Base-by-base conservation (phyloP, 1,140 invertebrate species). In the Pachypeltis micranthus region DNA sequence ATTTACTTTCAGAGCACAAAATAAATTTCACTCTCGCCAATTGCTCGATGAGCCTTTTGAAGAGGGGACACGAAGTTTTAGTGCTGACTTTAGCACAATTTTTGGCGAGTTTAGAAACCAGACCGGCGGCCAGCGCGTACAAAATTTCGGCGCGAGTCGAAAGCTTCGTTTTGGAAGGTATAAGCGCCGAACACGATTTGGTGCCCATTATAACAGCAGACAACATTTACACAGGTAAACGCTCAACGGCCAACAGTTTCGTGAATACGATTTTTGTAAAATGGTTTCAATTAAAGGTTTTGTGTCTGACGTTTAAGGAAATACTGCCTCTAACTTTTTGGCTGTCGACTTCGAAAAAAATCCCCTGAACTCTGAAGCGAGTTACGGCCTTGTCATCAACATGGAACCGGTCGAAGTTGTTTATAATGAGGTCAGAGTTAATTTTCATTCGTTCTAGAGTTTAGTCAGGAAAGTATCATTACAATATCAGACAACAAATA, bases 401-500 rank as follows among this genome's bases (percentile, higher is more conserved):
- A 72, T 90, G 65, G 86, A 90, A 72, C 82, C 87, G 21, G 76
- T 90, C 3, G 90, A 92, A 78, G 74, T 89, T 19, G 79, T 85
- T 44, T 91, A 91, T 76, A 81, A 90, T 73, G 83, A 88, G 79
- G 88, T 90, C n/a, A n/a, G n/a, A n/a, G n/a, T n/a, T n/a, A n/a
- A n/a, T n/a, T n/a, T n/a, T n/a, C n/a, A n/a, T n/a, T n/a, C n/a
- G n/a, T n/a, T n/a, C n/a, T n/a, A n/a, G n/a, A n/a, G n/a, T n/a
- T n/a, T n/a, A n/a, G n/a, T n/a, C n/a, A n/a, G n/a, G n/a, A n/a
- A n/a, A n/a, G n/a, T n/a, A n/a, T n/a, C n/a, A n/a, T n/a, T n/a
- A n/a, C n/a, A n/a, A n/a, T n/a, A n/a, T n/a, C n/a, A n/a, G n/a
- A n/a, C n/a, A n/a, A n/a, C n/a, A n/a, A n/a, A n/a, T n/a, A n/a